Evolutionary conservation across 1,140 invertebrate species (phyloP).

Genomic region (Sitophilus oryzae): DNA sequence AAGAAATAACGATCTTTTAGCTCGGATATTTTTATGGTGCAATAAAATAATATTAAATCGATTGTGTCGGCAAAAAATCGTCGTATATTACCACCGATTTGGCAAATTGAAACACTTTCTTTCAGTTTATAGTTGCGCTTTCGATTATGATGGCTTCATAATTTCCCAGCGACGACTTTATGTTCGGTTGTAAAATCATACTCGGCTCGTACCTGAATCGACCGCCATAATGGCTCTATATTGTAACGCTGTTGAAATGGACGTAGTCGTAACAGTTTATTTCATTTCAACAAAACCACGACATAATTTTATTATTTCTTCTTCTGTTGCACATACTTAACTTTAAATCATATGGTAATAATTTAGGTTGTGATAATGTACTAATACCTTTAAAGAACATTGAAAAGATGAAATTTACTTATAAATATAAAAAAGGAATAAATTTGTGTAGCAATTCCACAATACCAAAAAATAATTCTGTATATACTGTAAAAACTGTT

Average conservation of each 20-base stretch:
- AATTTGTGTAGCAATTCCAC: too few relatives aligned
- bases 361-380: too few relatives aligned
- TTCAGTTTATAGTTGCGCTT: not conserved
- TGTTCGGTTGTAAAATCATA: conserved; percentile 26
- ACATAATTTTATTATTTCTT: not conserved
- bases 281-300: not conserved
- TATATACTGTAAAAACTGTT: too few relatives aligned
- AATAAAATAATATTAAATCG: conserved; percentile 6
- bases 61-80: conserved; percentile 12
- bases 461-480: too few relatives aligned
- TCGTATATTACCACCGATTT: conserved; percentile 22
- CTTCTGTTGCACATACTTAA: too few relatives aligned
- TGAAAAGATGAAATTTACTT: too few relatives aligned
- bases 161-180: conserved; percentile 29
- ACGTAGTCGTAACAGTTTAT: not conserved
- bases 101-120: conserved; percentile 24
- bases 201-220: conserved; percentile 8
- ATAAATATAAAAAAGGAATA: too few relatives aligned
- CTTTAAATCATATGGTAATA: too few relatives aligned
- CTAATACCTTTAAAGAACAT: too few relatives aligned
- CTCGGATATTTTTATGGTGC: conserved; percentile 1
- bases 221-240: not conserved
- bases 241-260: not conserved
- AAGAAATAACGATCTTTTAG: conserved; percentile 8
- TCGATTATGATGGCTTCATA: conserved; percentile 14